phyloP scores from a whole-genome alignment of 1,140 invertebrate genomes.

The Potamilus streckersoni region DNA sequence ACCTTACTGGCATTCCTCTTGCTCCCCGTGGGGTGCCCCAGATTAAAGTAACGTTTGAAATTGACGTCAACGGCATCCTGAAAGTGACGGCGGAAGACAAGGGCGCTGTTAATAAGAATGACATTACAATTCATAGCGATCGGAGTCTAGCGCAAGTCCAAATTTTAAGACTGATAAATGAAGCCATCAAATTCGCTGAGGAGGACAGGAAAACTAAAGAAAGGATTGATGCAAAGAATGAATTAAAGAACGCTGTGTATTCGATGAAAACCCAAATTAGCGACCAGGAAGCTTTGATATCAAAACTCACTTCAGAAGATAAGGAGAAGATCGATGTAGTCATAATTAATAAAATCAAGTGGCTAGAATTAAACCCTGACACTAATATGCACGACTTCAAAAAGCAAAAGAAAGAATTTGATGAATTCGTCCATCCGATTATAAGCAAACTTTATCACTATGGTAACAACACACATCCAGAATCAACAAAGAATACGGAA shows the following conservation, averaged over 20 bases:
- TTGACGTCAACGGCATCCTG: constrained; percentile 98
- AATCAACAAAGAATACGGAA: too few relatives aligned
- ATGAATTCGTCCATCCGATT: constrained; percentile 95
- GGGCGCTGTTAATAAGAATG: constrained; percentile 97
- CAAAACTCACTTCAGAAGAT: constrained; percentile 89
- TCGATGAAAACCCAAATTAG: constrained; percentile 93
- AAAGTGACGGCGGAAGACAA: constrained; percentile 96
- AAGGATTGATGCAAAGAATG: constrained; percentile 88
- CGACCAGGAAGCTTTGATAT: constrained; percentile 98
- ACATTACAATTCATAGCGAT: constrained; percentile 99
- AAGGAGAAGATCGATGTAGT: constrained; percentile 93
- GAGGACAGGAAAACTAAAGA: constrained; percentile 96
- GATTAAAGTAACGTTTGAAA: constrained; percentile 99
- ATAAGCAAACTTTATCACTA: constrained; percentile 95
- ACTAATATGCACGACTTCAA: constrained; percentile 93
- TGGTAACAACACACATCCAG: constrained; percentile 49
- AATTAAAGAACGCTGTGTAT: constrained; percentile 84
- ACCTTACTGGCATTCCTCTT: constrained; percentile 97
- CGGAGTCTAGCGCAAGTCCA: constrained; percentile 97
- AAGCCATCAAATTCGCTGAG: constrained; percentile 98
- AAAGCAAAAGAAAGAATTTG: constrained; percentile 95
- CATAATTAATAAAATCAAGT: constrained; percentile 95
- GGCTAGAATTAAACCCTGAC: constrained; percentile 95
- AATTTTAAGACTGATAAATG: constrained; percentile 96
- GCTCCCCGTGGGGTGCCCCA: constrained; percentile 98